A percentile compares a stretch with the other conserved stretches of the same genome.
Conservation (phyloP, 2,113 vertebrate genomes). For the Brienomyrus brachyistius region DNA sequence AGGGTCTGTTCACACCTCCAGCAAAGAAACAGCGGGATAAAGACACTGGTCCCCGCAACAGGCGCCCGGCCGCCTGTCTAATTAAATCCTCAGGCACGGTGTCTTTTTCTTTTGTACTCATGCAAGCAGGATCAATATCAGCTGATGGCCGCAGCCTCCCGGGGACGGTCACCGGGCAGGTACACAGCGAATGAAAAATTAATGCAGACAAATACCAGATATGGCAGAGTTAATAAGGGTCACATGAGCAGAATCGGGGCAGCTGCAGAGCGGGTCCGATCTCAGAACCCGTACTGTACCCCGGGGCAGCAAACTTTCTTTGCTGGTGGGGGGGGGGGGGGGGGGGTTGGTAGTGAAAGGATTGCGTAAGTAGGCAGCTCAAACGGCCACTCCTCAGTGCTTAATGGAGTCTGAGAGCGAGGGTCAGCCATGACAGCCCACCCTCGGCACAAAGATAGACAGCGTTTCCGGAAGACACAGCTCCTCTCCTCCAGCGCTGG, state of each 20-base stretch:
- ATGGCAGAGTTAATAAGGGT: slow-evolving; percentile 1
- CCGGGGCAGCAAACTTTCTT: not conserved
- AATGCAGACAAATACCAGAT: not conserved
- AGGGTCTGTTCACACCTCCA: not conserved
- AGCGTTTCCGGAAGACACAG: not conserved
- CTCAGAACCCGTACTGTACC: not conserved
- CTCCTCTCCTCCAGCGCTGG: not conserved
- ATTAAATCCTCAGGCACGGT: not conserved
- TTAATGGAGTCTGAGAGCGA: slow-evolving; percentile 14
- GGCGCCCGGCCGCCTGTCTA: slow-evolving; percentile 7
- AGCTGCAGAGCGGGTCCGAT: not conserved
- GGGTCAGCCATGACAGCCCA: not conserved
- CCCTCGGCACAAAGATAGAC: not conserved
- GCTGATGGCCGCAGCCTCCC: not conserved
- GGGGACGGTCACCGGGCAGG: not conserved
- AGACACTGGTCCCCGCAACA: not conserved
- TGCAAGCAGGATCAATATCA: slow-evolving; percentile 15
- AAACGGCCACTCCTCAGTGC: not conserved
- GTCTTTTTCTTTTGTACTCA: slow-evolving; percentile 3
- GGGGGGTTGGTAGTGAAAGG: not conserved
- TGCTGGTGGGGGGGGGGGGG: not conserved
- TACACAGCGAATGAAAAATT: not conserved
- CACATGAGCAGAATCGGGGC: not conserved
- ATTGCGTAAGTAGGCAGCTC: not conserved
- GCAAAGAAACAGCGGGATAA: not conserved